These are phyloP conservation scores for Sylvietta virens DNA, from an alignment of 2,113 vertebrate genomes.

Conservation along the genomic window DNA sequence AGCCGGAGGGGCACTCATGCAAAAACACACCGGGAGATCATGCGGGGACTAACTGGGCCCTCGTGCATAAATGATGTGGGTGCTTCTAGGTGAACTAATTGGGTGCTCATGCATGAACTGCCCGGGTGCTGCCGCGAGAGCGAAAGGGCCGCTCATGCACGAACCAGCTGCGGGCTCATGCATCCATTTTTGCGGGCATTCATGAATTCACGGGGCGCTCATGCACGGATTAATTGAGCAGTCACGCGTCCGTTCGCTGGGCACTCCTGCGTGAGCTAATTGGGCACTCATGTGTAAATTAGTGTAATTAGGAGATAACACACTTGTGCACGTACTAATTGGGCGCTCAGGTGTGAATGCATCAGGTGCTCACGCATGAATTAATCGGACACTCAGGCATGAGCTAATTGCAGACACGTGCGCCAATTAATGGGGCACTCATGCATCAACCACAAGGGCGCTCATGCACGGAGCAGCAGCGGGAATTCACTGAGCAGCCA, in stretches of 20 bases:
- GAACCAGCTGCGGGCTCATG: background rate
- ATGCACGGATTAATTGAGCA: background rate
- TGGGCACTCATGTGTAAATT: background rate
- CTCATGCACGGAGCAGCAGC: background rate
- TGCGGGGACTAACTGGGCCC: background rate
- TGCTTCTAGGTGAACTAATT: background rate
- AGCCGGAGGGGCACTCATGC: background rate
- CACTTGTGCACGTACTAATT: background rate
- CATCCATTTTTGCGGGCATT: background rate
- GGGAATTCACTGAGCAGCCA: background rate
- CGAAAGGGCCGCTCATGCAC: background rate
- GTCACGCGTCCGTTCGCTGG: background rate
- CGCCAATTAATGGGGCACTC: background rate
- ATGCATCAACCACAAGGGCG: background rate
- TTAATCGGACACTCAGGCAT: background rate
- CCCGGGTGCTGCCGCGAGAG: background rate
- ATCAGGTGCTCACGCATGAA: background rate
- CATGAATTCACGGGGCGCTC: background rate
- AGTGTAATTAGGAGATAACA: slow-evolving; percentile 7
- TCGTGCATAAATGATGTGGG: background rate
- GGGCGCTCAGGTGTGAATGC: background rate
- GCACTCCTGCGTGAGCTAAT: background rate
- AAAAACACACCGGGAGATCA: background rate
- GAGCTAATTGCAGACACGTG: background rate
- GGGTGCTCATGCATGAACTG: background rate